Evolutionary conservation across 2,888 invertebrate species (phyloP), one percentile per base, ranked within the genome.

Genomic region (Agriotes lineatus): DNA sequence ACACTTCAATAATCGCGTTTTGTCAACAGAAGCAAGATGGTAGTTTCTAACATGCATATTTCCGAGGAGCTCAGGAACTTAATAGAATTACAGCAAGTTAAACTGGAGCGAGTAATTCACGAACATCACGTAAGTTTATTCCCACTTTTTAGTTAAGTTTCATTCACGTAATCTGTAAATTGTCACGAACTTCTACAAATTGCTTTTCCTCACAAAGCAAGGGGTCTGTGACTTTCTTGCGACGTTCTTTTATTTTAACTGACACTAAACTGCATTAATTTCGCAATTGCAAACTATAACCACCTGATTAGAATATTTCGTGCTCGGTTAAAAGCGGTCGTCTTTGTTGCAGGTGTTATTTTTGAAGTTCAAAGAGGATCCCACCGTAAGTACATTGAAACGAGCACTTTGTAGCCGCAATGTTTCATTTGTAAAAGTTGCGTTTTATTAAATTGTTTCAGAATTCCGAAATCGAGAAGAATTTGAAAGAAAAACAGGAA

Each of bases 401-500:
- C 10, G 16, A 22, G 12, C 1, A n/a, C 2, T 12, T 12, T 48
- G 12, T 12, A 45, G n/a, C 25, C 25, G 18, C 2, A 33, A 6
- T 33, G 30, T 52, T 52, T 16, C 18, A 1, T 20, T 10, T 22
- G 45, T 45, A n/a, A n/a, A n/a, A n/a, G n/a, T n/a, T n/a, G n/a
- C n/a, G n/a, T n/a, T n/a, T n/a, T n/a, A n/a, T n/a, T n/a, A n/a
- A 19, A 63, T 20, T 54, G 48, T 70, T 65, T 68, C 69, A 84
- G 84, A 80, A 81, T 74, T 74, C 76, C 37, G 79, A 82, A 61
- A 62, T 83, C 19, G 80, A 82, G 72, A 78, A 78, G 52, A 77
- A 81, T 72, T 77, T 84, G 54, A 75, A 78, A 64, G 77, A 79
- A 65, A 80, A 81, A n/a, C 82, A 84, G 71, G 79, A 81, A 68